Evolutionary conservation across 1,140 invertebrate genomes (phyloP).

Genomic region (Drosophila punjabiensis): DNA sequence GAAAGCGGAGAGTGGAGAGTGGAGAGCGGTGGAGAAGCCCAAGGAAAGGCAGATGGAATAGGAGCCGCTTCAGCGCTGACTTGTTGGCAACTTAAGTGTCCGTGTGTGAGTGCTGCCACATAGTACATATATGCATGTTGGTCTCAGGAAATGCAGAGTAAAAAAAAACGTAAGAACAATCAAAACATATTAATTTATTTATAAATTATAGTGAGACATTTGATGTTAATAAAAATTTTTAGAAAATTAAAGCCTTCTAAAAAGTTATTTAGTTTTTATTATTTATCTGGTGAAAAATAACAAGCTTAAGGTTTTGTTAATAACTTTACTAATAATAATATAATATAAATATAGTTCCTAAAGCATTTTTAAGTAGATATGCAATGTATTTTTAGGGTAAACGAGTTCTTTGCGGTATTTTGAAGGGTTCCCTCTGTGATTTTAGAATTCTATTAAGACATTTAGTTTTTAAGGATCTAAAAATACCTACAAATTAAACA

Average conservation of each 20-base stretch:
- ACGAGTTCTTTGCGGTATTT: no score
- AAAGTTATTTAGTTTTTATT: no score
- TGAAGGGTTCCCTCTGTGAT: no score
- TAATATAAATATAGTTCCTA: no score
- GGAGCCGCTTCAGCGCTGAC: slow-evolving; percentile 24
- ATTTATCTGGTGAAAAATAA: no score
- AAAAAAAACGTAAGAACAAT: not conserved
- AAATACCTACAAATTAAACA: no score
- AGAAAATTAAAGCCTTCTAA: not conserved
- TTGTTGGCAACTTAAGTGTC: slow-evolving; percentile 67
- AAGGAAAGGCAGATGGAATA: slow-evolving; percentile 21
- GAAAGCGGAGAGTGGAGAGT: not conserved
- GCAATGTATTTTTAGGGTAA: no score
- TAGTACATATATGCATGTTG: slow-evolving; percentile 18
- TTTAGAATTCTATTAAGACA: no score
- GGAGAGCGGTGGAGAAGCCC: slow-evolving; percentile 11
- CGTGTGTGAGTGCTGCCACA: slow-evolving; percentile 33
- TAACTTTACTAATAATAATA: no score
- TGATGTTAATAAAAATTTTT: not conserved
- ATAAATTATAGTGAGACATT: not conserved
- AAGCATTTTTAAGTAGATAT: no score
- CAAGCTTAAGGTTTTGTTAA: no score
- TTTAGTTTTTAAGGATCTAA: no score
- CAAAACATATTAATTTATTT: not conserved
- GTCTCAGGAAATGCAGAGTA: not conserved